Base-by-base conservation (phyloP, 2,888 invertebrate genomes). In the Enchytraeus crypticus region DNA sequence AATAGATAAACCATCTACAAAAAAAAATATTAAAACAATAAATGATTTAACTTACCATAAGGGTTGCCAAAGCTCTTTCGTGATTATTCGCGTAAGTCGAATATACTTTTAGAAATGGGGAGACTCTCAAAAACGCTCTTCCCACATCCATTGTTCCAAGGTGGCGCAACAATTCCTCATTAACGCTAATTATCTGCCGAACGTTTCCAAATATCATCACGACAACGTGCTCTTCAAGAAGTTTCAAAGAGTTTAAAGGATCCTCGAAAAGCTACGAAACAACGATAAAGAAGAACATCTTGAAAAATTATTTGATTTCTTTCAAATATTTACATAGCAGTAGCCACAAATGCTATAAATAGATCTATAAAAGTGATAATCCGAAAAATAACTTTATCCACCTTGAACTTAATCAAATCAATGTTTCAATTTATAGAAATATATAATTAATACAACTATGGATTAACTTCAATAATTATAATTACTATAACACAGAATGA, bases 81-180 rank as follows among this genome's bases (percentile, higher is more conserved):
- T 86, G 88, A 70, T 86, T 86, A 64, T 85, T 87, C 0, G 88
- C 88, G 75, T 88, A 88, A 0, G 85, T 84, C 0, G 88, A 87
- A 73, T 89, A 89, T 23, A 88, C 75, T 76, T 88, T 89, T 57
- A 89, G 85, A 74, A 86, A 88, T 3, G 88, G 88, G 1, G 86
- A 87, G 64, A 88, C 82, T 72, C 84, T 85, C 0, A 84, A 81
- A 75, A 89, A 88, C 0, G 87, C 86, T 55, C 80, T 77, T 0
- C 85, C 85, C 5, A 88, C 82, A 73, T 85, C 84, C 33, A 84
- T 82, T 34, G 73, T 69, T 58, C 74, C 72, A 66, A 80, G 71
- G 62, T 75, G 74, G 32, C 73, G 71, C 51, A 76, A 63, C 33
- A 81, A 69, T 61, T 77, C 78, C 57, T 71, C 68, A 65, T 80